phyloP scores from a whole-genome alignment of 2,888 invertebrate genomes.

The Argyresthia goedartella region DNA sequence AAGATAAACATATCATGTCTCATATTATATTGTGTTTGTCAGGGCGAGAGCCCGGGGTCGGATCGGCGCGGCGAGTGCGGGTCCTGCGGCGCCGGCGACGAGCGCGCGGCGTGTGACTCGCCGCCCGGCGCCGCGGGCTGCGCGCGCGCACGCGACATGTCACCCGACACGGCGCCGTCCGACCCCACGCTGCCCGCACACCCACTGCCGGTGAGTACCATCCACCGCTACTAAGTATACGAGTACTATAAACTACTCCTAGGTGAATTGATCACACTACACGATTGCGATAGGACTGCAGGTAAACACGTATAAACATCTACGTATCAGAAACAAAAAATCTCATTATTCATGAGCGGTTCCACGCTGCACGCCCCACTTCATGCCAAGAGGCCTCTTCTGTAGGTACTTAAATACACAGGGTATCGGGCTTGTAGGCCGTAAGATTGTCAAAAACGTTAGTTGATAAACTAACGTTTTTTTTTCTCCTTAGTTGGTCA shows the following conservation, averaged over 20 bases:
- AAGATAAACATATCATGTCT: neutral
- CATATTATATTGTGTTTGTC: conserved; percentile 4
- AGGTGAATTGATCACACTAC: neutral
- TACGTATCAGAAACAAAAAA: no score
- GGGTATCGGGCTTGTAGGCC: no score
- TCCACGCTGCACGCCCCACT: no score
- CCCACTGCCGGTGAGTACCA: neutral
- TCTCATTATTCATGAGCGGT: no score
- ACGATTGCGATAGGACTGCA: no score
- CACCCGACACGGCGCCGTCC: neutral
- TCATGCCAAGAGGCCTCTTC: no score
- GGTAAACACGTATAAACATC: no score
- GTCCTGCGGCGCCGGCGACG: conserved; percentile 16
- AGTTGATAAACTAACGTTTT: no score
- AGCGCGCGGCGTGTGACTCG: conserved; percentile 24
- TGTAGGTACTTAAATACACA: no score
- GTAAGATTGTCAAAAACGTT: no score
- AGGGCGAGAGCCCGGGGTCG: conserved; percentile 63
- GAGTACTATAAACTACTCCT: neutral
- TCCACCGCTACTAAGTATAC: neutral
- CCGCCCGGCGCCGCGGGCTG: conserved; percentile 9
- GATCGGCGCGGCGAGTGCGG: conserved; percentile 58
- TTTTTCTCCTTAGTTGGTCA: no score
- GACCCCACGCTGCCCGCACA: no score
- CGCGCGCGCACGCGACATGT: neutral